These are phyloP conservation scores for Dasypolia templi DNA, from an alignment of 2,888 invertebrate species.

Conservation along the genomic window DNA sequence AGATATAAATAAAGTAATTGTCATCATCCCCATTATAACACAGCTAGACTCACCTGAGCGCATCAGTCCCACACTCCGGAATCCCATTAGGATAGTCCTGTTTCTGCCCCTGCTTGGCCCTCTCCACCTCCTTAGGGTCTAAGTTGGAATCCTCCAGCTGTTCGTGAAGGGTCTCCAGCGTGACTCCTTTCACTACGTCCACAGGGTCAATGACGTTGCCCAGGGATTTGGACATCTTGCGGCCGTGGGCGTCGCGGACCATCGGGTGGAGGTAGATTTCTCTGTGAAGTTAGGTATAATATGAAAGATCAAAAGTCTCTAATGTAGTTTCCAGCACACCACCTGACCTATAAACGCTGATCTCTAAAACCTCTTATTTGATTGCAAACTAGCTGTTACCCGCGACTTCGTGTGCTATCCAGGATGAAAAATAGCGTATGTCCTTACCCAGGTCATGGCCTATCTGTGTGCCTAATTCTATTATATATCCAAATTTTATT, in stretches of 20 bases:
- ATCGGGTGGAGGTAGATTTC: slow-evolving; percentile 99
- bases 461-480: no score
- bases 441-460: no score
- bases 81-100: slow-evolving; percentile 97
- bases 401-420: no score
- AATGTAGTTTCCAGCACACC: neutral
- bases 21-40: no score
- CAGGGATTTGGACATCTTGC: slow-evolving; percentile 99
- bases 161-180: slow-evolving; percentile 94
- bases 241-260: slow-evolving; percentile 99
- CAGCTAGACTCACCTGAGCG: slow-evolving; percentile 92
- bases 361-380: neutral
- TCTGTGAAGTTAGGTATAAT: slow-evolving; percentile 75
- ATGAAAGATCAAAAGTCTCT: neutral
- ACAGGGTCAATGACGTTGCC: slow-evolving; percentile 99
- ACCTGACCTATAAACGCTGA: neutral
- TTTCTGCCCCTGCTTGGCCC: slow-evolving; percentile 93
- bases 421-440: no score
- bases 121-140: slow-evolving; percentile 95
- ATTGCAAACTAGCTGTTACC: no score
- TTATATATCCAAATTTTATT: no score
- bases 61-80: slow-evolving; percentile 99
- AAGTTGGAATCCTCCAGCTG: slow-evolving; percentile 95
- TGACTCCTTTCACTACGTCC: slow-evolving; percentile 97
- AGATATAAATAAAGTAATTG: no score